Evolutionary conservation across 2,797 vertebrate genomes (phyloP).

Genomic region (Anguilla marmorata): DNA sequence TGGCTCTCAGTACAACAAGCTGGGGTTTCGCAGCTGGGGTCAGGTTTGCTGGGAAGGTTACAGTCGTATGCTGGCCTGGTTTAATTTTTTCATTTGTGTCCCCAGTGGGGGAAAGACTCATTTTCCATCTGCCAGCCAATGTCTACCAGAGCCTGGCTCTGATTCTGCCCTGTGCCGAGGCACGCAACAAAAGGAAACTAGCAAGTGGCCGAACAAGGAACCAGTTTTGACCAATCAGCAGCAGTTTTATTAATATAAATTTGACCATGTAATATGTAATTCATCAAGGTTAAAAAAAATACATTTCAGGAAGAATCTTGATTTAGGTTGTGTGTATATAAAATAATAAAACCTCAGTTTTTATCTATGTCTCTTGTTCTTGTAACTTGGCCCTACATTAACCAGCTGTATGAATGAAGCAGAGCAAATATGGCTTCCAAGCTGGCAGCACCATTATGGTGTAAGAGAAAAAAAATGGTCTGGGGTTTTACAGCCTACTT

Average conservation of each 20-base stretch:
- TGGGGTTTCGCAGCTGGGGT: slow-evolving; percentile 18
- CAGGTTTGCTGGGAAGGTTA: slow-evolving; percentile 9
- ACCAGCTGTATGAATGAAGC: background rate
- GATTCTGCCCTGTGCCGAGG: background rate
- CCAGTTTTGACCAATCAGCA: background rate
- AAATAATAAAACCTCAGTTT: background rate
- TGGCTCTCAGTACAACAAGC: slow-evolving; percentile 9
- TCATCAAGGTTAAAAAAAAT: background rate
- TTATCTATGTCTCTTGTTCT: background rate
- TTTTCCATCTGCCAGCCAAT: slow-evolving; percentile 8
- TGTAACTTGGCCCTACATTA: background rate
- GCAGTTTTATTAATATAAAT: background rate
- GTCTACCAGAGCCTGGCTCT: background rate
- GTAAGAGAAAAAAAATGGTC: background rate
- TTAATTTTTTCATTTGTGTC: slow-evolving; percentile 14
- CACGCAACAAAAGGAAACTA: background rate
- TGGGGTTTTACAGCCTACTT: background rate
- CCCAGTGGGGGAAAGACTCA: background rate
- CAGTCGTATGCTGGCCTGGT: slow-evolving; percentile 10
- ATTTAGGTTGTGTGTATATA: background rate
- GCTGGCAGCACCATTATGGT: background rate
- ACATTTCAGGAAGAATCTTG: background rate
- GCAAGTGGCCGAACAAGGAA: background rate
- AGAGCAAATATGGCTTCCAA: background rate
- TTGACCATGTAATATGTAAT: background rate